Conservation (phyloP, 2,113 vertebrate genomes). For the Phalacrocorax carbo region DNA sequence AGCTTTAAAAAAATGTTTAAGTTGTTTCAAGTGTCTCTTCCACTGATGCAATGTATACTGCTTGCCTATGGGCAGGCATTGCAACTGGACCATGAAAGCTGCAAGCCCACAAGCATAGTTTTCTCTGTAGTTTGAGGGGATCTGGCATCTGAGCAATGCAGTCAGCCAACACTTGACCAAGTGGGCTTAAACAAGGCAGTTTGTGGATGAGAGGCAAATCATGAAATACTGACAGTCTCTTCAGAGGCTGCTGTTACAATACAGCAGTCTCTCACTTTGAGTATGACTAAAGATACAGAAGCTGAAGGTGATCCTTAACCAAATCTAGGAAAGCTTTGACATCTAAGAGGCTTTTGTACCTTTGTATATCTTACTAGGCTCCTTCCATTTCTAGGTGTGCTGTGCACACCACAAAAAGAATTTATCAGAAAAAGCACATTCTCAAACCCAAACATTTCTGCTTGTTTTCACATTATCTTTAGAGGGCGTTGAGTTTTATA, state of each 20-base stretch:
- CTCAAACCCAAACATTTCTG: neutral
- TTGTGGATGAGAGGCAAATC: neutral
- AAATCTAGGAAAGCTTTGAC: neutral
- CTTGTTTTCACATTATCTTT: constrained; percentile 3
- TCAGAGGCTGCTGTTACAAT: neutral
- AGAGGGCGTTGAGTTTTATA: neutral
- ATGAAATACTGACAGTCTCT: neutral
- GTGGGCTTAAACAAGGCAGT: neutral
- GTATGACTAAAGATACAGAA: neutral
- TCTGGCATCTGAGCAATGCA: neutral
- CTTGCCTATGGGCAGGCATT: neutral
- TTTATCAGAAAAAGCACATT: neutral
- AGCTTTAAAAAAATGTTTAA: neutral
- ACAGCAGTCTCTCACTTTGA: neutral
- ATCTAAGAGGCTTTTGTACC: neutral
- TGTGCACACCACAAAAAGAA: neutral
- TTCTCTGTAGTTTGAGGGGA: neutral
- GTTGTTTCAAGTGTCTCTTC: neutral
- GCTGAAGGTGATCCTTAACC: neutral
- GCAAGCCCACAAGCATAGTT: neutral
- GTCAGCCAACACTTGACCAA: neutral
- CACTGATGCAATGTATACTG: neutral
- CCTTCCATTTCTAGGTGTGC: neutral
- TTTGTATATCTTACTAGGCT: neutral
- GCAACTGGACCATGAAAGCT: neutral